These are phyloP conservation scores for Lycaena phlaeas DNA, from an alignment of 2,888 invertebrate genomes.

Conservation along the genomic window DNA sequence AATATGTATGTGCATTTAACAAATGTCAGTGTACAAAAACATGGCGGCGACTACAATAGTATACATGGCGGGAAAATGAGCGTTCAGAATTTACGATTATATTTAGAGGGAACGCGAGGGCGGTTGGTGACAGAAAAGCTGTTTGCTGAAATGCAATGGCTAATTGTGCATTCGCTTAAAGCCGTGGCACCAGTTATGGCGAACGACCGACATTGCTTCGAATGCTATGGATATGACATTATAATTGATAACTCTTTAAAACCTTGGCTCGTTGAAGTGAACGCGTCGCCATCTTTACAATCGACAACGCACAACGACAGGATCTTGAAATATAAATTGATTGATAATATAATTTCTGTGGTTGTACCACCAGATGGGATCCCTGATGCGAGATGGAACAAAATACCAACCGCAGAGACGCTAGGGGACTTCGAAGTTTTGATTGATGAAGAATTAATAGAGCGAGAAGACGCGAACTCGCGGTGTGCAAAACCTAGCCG, in stretches of 20 bases:
- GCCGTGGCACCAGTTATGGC: conserved; percentile 96
- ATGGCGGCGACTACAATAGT: conserved; percentile 95
- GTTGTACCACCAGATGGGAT: conserved; percentile 91
- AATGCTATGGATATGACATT: conserved; percentile 97
- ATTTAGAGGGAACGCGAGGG: conserved; percentile 92
- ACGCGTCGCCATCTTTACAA: conserved; percentile 95
- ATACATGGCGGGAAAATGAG: conserved; percentile 97
- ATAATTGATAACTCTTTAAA: conserved; percentile 95
- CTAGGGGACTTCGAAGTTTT: conserved; percentile 88
- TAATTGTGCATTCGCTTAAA: conserved; percentile 94
- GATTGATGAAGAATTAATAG: conserved; percentile 86
- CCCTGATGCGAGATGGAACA: conserved; percentile 93
- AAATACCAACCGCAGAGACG: conserved; percentile 81
- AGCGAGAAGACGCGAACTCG: conserved; percentile 68
- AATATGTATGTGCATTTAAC: conserved; percentile 95
- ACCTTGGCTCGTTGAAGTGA: conserved; percentile 95
- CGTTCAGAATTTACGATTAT: conserved; percentile 91
- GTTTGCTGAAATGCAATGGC: conserved; percentile 92
- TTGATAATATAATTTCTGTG: conserved; percentile 93
- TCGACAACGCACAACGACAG: conserved; percentile 96
- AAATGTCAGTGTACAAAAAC: conserved; percentile 97
- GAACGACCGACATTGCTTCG: conserved; percentile 93
- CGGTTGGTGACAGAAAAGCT: conserved; percentile 90
- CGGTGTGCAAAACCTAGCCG: conserved; percentile 15
- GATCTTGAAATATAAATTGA: conserved; percentile 93